Base-by-base conservation (phyloP, 1,140 invertebrate genomes). In the Drosophila aff. region DNA sequence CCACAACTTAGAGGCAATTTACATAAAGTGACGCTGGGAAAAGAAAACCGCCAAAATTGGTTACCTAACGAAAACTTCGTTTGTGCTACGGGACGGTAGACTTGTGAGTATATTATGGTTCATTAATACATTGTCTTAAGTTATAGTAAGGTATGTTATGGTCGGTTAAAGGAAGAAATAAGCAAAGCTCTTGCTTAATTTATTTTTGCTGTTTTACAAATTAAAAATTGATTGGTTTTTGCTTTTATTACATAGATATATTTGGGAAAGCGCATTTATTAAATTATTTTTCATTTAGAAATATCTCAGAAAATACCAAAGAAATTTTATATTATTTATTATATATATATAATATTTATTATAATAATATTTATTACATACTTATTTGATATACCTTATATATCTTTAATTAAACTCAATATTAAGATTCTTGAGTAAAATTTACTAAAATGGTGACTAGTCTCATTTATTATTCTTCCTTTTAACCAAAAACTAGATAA, bases 1-100 rank as follows among this genome's bases (percentile, higher is more conserved):
- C 49, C 53, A 58, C 60, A 66, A 79, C 36, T 63, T 38, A 33
- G 46, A 52, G 55, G 43, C 61, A 62, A 67, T 66, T 68, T 79
- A 53, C 62, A 76, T 76, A 77, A 23, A 26, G 36, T 11, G 40
- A 41, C 36, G 23, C 67, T 73, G 67, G 38, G 44, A 84, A 78
- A 63, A 65, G 68, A 81, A 82, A 79, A 64, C 78, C 85, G 90
- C 72, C 91, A 92, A 92, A 92, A 92, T 92, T 92, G 91, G 91
- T 89, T 92, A 92, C 77, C 76, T 92, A 87, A 92, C 91, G 76
- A 92, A 92, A 91, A 92, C 91, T 40, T 92, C 91, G 76, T 92
- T 92, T 92, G 91, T 92, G 75, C 76, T 92, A 61, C 76, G 78
- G 69, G 90, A 92, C 77, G 78, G 81, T 67, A 90, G 64, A 69